Evolutionary conservation across 2,888 invertebrate genomes (phyloP), one percentile per base, ranked within the genome.

Genomic region (Plutella xylostella): DNA sequence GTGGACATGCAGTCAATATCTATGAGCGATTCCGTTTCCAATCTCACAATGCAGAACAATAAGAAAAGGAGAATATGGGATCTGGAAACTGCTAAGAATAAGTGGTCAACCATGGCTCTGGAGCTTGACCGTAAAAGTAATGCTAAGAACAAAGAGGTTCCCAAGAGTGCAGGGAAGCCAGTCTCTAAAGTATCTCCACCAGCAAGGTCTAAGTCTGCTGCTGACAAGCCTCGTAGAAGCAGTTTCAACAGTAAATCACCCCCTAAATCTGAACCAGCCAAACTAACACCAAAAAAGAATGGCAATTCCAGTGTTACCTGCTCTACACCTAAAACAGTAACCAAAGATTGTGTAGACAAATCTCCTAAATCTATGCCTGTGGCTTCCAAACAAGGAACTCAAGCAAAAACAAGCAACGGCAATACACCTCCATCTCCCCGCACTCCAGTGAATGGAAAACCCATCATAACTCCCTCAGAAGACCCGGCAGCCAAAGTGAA

Each of bases 71-170:
- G 78, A 45, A 82, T 74, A 51, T 83, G 84, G 83, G 83, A 84
- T 48, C 56, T 83, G 40, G 80, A 77, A 49, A 59, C 74, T 9
- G 83, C 85, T 5, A 85, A 83, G 68, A 71, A 70, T 0, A 83
- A 83, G 56, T 85, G 85, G 85, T 82, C 85, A 11, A 76, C 75
- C 14, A 80, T 85, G 74, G 85, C 84, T 1, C 42, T 72, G 48
- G 82, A 83, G 51, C 56, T 83, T 3, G n/a, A n/a, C n/a, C n/a
- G n/a, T n/a, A n/a, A n/a, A n/a, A n/a, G n/a, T n/a, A n/a, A n/a
- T n/a, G n/a, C n/a, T n/a, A 76, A 75, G 41, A 60, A 59, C 41
- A 58, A 54, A 37, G 39, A 21, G 18, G 34, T 42, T n/a, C 42
- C 30, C 4, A 42, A 42, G 9, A 22, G 5, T 34, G 14, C 6